These are phyloP conservation scores for Dolichallabes microphthalmus DNA, from an alignment of 2,113 vertebrate genomes.

Conservation along the genomic window DNA sequence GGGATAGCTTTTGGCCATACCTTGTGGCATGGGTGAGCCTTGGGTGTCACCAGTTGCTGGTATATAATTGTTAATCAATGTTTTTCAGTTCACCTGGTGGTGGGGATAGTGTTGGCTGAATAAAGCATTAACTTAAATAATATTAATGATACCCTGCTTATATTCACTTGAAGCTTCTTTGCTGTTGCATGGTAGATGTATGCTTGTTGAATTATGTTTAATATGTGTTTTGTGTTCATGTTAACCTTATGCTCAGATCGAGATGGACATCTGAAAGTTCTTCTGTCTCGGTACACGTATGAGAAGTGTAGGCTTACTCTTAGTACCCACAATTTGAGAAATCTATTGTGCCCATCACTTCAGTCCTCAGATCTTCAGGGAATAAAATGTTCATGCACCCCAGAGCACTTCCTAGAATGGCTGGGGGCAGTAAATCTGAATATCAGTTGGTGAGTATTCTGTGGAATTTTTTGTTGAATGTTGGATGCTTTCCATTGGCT, in stretches of 20 bases:
- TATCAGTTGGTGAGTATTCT: slow-evolving; percentile 73
- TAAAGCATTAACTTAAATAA: neutral
- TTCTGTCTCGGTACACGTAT: slow-evolving; percentile 78
- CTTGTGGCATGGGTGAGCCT: too few relatives aligned
- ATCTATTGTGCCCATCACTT: slow-evolving; percentile 75
- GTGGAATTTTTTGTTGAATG: neutral
- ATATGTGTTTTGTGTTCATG: neutral
- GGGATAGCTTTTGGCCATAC: too few relatives aligned
- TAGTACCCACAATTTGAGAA: slow-evolving; percentile 56
- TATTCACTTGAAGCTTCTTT: neutral
- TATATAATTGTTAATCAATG: too few relatives aligned
- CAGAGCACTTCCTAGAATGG: slow-evolving; percentile 84
- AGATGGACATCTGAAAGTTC: slow-evolving; percentile 67
- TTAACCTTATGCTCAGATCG: slow-evolving; percentile 54
- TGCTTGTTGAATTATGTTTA: neutral
- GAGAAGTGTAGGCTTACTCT: slow-evolving; percentile 73
- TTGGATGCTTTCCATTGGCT: neutral
- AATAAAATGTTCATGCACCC: slow-evolving; percentile 68
- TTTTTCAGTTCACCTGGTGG: too few relatives aligned
- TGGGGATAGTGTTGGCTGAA: neutral
- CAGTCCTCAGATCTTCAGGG: slow-evolving; percentile 67
- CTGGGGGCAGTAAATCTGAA: slow-evolving; percentile 79
- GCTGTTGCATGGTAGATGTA: neutral
- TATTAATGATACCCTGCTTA: neutral
- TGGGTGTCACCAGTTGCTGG: too few relatives aligned